Evolutionary conservation across 2,888 invertebrate genomes (phyloP), one percentile per base, ranked within the genome.

Genomic region (Volucella bombylans): DNA sequence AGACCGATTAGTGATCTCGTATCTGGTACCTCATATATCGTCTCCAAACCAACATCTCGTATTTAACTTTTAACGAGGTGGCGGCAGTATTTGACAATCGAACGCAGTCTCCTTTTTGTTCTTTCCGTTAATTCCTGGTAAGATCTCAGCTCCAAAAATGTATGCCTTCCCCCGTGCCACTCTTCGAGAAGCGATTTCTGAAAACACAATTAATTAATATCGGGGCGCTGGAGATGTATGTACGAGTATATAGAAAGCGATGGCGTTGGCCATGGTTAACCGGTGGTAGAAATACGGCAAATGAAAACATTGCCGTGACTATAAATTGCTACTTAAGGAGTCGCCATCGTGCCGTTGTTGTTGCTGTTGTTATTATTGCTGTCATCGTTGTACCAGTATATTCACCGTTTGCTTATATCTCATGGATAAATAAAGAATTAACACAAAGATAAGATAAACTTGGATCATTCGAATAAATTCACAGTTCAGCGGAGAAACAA

Each of bases 291-390:
- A 50, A 64, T 52, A 43, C 45, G 64, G n/a, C 71, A 72, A 76
- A 85, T 85, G 68, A 81, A 85, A 80, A 72, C 81, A 85, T 76
- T 68, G 76, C 50, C 81, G 76, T 55, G 85, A 85, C 72, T 85
- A 81, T 77, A 85, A 85, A 85, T 85, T 76, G 81, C 81, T 85
- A 85, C 85, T 85, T 85, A 85, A 81, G 85, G 72, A 85, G 85
- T 83, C 78, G 62, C 41, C 76, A 41, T 43, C 59, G 54, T n/a
- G 23, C 11, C 47, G 18, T 14, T 41, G 39, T 61, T 23, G 59
- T 39, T 14, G 52, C 39, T 9, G 23, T 23, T 39, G 11, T 52
- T 38, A 11, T 23, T 31, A 31, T 31, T 31, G 31, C 31, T 31
- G 31, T 6, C 6, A 6, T 6, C 31, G 31, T 31, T 31, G 31